Conservation (phyloP, 23 tunicate species). For the Ascidia mentula region DNA sequence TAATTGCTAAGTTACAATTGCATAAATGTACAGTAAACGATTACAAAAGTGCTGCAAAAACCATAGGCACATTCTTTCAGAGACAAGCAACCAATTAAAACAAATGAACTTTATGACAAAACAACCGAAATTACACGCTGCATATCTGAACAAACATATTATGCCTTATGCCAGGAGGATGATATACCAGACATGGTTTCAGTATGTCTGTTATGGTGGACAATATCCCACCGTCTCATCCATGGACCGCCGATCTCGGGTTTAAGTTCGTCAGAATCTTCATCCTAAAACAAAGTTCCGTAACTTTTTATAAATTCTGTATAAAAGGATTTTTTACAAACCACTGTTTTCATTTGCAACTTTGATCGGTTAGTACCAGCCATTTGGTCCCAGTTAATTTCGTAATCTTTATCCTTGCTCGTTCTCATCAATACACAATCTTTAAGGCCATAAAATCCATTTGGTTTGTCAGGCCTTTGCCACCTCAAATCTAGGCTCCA, state of each 20-base stretch:
- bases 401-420: slow-evolving; percentile 56
- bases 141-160: too few species aligned
- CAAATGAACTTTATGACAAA: too few species aligned
- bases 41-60: too few species aligned
- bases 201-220: slow-evolving; percentile 78
- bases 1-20: too few species aligned
- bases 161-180: slow-evolving; percentile 49
- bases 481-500: slow-evolving; percentile 96
- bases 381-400: slow-evolving; percentile 81
- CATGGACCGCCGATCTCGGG: slow-evolving; percentile 84
- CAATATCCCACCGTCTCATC: slow-evolving; percentile 91
- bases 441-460: slow-evolving; percentile 83
- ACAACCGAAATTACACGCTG: too few species aligned
- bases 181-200: neutral
- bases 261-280: slow-evolving; percentile 46
- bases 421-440: slow-evolving; percentile 73
- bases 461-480: slow-evolving; percentile 76
- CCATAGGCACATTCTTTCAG: too few species aligned
- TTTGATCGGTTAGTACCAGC: slow-evolving; percentile 41
- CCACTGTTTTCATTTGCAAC: slow-evolving; percentile 49
- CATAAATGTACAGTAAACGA: too few species aligned
- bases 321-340: slow-evolving; percentile 15
- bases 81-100: too few species aligned
- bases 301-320: too few species aligned
- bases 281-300: slow-evolving; percentile 12